Evolutionary conservation across 2,888 invertebrate genomes (phyloP), one percentile per base, ranked within the genome.

Genomic region (Callosobruchus maculatus): DNA sequence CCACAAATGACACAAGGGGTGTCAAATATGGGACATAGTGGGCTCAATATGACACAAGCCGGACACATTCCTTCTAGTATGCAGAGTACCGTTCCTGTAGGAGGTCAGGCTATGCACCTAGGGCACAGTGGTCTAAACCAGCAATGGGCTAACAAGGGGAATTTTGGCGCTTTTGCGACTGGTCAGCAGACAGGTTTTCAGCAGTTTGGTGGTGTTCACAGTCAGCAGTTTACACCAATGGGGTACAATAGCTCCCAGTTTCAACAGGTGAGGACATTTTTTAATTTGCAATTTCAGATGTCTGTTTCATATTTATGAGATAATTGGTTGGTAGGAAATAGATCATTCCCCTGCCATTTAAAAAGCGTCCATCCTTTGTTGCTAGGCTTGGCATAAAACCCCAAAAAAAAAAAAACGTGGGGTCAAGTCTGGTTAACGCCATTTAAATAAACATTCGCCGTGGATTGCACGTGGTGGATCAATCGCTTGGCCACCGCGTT

Each of bases 21-120:
- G 67, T 30, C 77, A 76, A 20, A 78, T 78, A 66, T 78, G 77
- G 76, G 73, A 67, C 68, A 79, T 75, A 71, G 77, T 74, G 70
- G 75, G 49, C 5, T 49, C 18, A 49, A 7, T 49, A 18, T 49
- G 49, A 49, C 49, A 13, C 49, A 49, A 13, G 13, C 49, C 4
- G 49, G n/a, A n/a, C 68, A 22, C n/a, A 18, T 22, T 21, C 67
- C 70, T 2, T 26, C 30, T 0, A 20, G 2, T 5, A 31, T 67
- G 67, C 66, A 73, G 66, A 69, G 69, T 30, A 9, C 74, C 9
- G 69, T 22, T 69, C 70, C 74, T 49, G 22, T 71, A 70, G 49
- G 72, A 68, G 70, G 70, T 72, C 68, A 67, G 21, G 71, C 71
- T 74, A 70, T 75, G 72, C 70, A 73, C 49, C 18, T 49, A 66